phyloP scores from a whole-genome alignment of 2,888 invertebrate genomes.

The Rambutsinella grinnellia region DNA sequence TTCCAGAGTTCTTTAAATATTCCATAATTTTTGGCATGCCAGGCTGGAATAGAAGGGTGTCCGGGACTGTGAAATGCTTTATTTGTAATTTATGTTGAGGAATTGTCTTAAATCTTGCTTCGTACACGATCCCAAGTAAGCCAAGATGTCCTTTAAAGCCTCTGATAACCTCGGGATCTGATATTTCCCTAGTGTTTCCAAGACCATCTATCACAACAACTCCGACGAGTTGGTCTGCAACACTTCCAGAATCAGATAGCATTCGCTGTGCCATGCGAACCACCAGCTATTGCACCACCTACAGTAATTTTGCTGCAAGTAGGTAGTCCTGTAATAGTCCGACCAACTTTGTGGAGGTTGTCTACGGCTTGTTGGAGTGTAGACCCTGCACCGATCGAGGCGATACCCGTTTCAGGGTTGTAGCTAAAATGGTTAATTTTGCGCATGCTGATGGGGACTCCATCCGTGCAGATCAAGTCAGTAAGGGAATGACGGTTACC shows the following conservation, averaged over 20 bases:
- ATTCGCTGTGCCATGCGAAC: conserved; percentile 22
- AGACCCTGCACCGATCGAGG: no score
- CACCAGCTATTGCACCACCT: conserved; percentile 2
- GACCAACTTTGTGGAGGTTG: no score
- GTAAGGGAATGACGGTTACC: no score
- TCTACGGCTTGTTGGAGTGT: no score
- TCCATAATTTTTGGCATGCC: not conserved
- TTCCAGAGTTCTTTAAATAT: not conserved
- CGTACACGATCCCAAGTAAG: conserved; percentile 9
- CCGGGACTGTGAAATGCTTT: not conserved
- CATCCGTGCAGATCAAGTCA: no score
- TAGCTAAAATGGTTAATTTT: no score
- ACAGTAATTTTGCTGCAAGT: conserved; percentile 3
- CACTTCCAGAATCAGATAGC: not conserved
- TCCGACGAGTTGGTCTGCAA: not conserved
- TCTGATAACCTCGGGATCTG: not conserved
- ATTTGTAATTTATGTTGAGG: conserved; percentile 12
- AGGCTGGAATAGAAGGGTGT: not conserved
- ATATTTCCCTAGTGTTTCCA: conserved; percentile 7
- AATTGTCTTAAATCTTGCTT: not conserved
- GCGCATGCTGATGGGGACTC: no score
- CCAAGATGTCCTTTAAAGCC: conserved; percentile 19
- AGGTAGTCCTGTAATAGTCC: conserved; percentile 8
- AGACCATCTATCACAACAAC: conserved; percentile 13
- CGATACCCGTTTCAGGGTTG: no score